phyloP scores from a whole-genome alignment of 1,140 invertebrate genomes.

The Drosophila saltans region DNA sequence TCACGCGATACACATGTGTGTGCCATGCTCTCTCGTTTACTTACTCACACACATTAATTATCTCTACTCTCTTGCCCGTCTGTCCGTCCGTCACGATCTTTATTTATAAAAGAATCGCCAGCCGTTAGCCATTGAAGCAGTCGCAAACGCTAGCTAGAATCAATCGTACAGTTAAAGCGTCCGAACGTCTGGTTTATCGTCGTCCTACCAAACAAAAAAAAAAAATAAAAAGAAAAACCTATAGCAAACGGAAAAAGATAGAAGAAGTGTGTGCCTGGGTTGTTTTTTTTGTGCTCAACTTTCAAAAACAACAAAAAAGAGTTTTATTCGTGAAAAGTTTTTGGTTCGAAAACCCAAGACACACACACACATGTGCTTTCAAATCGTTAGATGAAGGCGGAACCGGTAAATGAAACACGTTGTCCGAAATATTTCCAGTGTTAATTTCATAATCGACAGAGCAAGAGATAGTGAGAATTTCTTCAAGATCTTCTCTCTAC shows the following conservation, averaged over 20 bases:
- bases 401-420: conserved; percentile 60
- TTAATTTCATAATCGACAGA: conserved; percentile 12
- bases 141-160: conserved; percentile 76
- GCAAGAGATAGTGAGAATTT: conserved; percentile 27
- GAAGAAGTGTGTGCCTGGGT: background rate
- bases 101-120: conserved; percentile 79
- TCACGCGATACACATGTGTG: conserved; percentile 74
- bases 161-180: conserved; percentile 35
- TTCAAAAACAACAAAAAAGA: conserved; percentile 6
- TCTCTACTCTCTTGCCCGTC: conserved; percentile 2
- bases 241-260: background rate
- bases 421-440: conserved; percentile 63
- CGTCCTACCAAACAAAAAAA: conserved; percentile 26
- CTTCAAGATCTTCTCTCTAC: conserved; percentile 8
- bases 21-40: conserved; percentile 34
- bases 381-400: conserved; percentile 51
- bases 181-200: conserved; percentile 7
- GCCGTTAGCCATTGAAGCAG: conserved; percentile 69
- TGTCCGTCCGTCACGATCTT: conserved; percentile 49
- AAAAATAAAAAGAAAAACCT: background rate
- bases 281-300: conserved; percentile 17
- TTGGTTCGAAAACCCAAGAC: background rate
- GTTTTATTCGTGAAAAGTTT: conserved; percentile 30
- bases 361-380: conserved; percentile 53
- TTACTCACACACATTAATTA: conserved; percentile 14